Conservation (phyloP, 2,113 vertebrate genomes). For the Grallaria varia region DNA sequence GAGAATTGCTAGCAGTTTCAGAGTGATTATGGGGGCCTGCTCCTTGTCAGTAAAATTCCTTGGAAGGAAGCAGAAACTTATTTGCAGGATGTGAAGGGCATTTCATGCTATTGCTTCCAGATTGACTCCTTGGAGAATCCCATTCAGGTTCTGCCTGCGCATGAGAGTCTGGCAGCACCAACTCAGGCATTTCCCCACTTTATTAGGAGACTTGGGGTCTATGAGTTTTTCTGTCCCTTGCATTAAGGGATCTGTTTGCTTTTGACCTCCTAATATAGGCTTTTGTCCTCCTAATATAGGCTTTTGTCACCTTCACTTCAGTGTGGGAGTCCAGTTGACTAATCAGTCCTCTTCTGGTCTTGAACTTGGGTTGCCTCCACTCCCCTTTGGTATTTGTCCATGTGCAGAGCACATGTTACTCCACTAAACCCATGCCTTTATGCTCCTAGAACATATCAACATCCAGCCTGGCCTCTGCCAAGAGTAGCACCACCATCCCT, state of each 20-base stretch:
- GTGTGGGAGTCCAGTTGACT: neutral
- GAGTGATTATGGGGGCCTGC: neutral
- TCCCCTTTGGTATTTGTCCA: neutral
- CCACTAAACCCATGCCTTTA: rapidly evolving
- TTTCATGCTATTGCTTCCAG: neutral
- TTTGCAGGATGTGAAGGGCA: neutral
- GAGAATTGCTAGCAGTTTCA: neutral
- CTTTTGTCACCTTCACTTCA: neutral
- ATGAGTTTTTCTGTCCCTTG: neutral
- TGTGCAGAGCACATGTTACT: neutral
- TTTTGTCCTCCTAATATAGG: neutral
- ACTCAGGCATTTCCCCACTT: neutral
- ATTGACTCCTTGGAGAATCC: neutral
- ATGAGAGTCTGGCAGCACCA: neutral
- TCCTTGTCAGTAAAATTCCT: neutral
- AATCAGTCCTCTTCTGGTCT: neutral
- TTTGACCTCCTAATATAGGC: neutral
- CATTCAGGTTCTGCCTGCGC: neutral
- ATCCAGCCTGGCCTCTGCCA: neutral
- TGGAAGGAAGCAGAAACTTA: neutral
- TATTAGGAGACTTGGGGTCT: neutral
- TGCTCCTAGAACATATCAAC: neutral
- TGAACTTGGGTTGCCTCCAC: neutral
- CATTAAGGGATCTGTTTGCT: neutral
- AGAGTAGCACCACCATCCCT: neutral